Evolutionary conservation across 2,797 vertebrate species (phyloP), one percentile per base, ranked within the genome.

Genomic region (Xiphophorus birchmanni): DNA sequence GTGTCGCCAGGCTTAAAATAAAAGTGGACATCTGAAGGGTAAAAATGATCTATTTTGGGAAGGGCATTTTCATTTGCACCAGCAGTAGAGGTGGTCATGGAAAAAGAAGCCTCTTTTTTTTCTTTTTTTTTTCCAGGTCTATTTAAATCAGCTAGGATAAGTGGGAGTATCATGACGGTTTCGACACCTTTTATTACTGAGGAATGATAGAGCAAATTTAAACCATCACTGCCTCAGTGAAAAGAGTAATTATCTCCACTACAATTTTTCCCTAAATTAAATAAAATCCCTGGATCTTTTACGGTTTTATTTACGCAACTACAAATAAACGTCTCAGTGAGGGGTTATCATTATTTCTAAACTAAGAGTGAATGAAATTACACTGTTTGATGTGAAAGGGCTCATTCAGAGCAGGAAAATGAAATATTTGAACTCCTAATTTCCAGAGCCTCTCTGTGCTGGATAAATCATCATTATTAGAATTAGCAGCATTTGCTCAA

Each of bases 11-110:
- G 93, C 93, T 94, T 94, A 95, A 95, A 95, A 95, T 95, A 95
- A 94, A 95, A 92, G 88, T 93, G 93, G 88, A 94, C 92, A 94
- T 93, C 87, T 95, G 94, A 95, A 95, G 93, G 93, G 92, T 94
- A 94, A 93, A 94, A 94, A 92, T 94, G 85, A 93, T 93, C 95
- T 96, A 95, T 96, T 95, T 95, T 93, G 91, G 92, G 93, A 95
- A 94, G 93, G 93, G 89, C 93, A 94, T 94, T 95, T 94, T 95
- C 91, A 93, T 94, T 94, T 94, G 93, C 91, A 89, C 90, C 89
- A 78, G 89, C 92, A 90, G 90, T 90, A 91, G 90, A 91, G 92
- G 93, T 93, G 93, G 92, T 93, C 92, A 90, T 85, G 90, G 90
- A 88, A 94, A 93, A 90, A 79, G 80, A 92, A 86, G 35, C 76